Conservation (phyloP, 1,140 invertebrate genomes). For the Ganaspis sp. region DNA sequence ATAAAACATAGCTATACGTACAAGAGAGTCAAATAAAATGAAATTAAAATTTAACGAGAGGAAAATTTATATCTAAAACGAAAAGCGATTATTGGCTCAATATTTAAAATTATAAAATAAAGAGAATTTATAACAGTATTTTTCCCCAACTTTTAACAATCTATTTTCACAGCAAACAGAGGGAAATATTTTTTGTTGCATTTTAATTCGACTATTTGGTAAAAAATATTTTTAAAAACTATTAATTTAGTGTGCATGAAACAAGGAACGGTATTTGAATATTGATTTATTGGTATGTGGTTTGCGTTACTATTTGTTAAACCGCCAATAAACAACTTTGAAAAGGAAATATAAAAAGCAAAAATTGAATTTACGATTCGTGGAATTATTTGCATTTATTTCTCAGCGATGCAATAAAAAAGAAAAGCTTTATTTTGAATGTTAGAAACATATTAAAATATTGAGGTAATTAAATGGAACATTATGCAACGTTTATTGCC, state of each 20-base stretch:
- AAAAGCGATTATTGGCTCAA: neutral
- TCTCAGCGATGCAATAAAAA: neutral
- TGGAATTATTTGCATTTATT: neutral
- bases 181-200: neutral
- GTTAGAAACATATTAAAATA: neutral
- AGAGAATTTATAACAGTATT: neutral
- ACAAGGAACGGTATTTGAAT: too few species aligned
- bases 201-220: neutral
- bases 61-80: neutral
- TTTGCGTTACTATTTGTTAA: neutral
- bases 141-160: neutral
- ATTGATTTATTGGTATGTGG: too few species aligned
- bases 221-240: neutral
- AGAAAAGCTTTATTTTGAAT: neutral
- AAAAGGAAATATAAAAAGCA: too few species aligned
- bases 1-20: too few species aligned
- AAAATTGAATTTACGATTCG: too few species aligned
- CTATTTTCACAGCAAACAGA: neutral
- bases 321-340: too few species aligned
- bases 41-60: neutral
- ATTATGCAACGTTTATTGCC: neutral
- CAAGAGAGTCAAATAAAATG: too few species aligned
- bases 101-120: neutral
- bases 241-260: too few species aligned
- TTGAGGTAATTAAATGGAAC: neutral